Percentiles rank a stretch among this genome's conserved stretches.
Evolutionary conservation across 2,797 vertebrate genomes (phyloP).

Genomic region (Scolopax rusticola): DNA sequence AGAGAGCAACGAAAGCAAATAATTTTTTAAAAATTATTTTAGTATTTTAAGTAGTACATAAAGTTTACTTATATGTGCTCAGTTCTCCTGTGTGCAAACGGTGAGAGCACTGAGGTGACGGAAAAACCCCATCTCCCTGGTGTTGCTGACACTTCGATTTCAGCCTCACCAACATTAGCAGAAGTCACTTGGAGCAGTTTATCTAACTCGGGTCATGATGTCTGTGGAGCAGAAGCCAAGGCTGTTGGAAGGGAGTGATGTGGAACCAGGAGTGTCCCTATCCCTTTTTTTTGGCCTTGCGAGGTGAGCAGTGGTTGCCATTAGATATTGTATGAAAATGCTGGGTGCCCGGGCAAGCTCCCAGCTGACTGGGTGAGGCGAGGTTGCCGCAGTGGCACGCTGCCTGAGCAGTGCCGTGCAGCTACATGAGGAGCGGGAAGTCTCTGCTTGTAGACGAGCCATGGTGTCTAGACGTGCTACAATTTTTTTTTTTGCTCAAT

Average conservation of each 20-base stretch:
- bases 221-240: background rate
- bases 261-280: background rate
- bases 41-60: background rate
- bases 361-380: background rate
- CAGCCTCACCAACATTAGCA: background rate
- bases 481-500: background rate
- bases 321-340: background rate
- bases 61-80: background rate
- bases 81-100: background rate
- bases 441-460: background rate
- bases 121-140: background rate
- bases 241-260: background rate
- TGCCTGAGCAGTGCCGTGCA: fast-evolving
- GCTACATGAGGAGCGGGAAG: background rate
- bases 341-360: background rate
- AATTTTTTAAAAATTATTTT: background rate
- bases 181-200: background rate
- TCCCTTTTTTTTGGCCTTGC: background rate
- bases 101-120: background rate
- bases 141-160: background rate
- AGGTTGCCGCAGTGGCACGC: background rate
- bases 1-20: background rate
- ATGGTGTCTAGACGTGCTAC: background rate
- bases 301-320: background rate
- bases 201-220: background rate